Conservation (phyloP, 2,797 vertebrate species). For the Thamnophis elegans region DNA sequence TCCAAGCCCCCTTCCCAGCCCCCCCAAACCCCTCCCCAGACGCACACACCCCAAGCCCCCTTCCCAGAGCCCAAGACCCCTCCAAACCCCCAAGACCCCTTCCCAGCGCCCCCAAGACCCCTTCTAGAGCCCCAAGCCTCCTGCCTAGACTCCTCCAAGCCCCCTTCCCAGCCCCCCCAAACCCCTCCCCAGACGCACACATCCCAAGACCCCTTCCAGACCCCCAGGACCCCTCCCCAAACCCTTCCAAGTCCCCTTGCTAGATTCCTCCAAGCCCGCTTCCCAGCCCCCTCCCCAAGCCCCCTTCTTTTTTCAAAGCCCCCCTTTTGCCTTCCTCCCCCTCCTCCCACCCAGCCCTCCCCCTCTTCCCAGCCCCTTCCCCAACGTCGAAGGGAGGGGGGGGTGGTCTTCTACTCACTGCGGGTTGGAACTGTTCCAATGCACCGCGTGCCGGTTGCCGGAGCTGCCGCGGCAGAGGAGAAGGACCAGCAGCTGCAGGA, state of each 20-base stretch:
- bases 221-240: neutral
- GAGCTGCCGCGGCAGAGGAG: constrained; percentile 63
- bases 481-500: constrained; percentile 67
- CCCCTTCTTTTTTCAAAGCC: too few species aligned
- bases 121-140: too few species aligned
- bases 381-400: neutral
- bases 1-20: too few species aligned
- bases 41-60: neutral
- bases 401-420: constrained; percentile 77
- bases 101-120: too few species aligned
- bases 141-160: neutral
- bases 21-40: neutral
- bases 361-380: constrained; percentile 1
- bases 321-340: neutral
- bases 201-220: neutral
- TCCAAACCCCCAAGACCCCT: neutral
- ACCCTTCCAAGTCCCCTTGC: neutral
- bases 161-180: too few species aligned
- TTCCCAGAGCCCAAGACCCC: neutral
- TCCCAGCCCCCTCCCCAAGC: too few species aligned
- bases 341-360: neutral
- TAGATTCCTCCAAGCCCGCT: too few species aligned
- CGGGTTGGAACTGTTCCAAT: constrained; percentile 95
- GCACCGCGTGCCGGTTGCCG: constrained; percentile 85
- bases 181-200: too few species aligned